Evolutionary conservation across 2,797 vertebrate species (phyloP).

Genomic region (Psittacula echo): DNA sequence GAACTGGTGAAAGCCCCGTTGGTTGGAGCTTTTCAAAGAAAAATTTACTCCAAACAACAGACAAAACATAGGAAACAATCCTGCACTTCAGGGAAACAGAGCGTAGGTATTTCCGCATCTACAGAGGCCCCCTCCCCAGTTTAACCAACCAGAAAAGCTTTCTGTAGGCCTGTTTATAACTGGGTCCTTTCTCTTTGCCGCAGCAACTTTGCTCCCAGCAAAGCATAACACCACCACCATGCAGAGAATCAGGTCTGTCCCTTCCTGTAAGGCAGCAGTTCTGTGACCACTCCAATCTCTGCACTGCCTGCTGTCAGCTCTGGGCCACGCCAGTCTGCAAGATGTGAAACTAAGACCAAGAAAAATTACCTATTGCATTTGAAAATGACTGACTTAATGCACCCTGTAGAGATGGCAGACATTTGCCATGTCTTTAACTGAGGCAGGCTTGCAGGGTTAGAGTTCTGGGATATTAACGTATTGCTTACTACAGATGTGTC

Average conservation of each 20-base stretch:
- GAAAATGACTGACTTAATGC: not conserved
- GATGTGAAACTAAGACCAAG: not conserved
- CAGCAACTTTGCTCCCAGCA: not conserved
- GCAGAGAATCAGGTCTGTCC: not conserved
- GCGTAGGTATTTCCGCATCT: not conserved
- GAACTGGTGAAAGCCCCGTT: not conserved
- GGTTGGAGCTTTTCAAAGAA: not conserved
- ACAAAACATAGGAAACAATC: not conserved
- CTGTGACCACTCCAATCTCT: accelerated
- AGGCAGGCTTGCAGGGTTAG: not conserved
- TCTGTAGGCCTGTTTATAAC: not conserved
- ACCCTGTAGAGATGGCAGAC: not conserved
- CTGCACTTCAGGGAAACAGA: not conserved
- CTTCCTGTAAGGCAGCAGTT: accelerated
- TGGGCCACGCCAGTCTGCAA: not conserved
- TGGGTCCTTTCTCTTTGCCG: not conserved
- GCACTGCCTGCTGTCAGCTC: accelerated
- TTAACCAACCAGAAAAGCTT: not conserved
- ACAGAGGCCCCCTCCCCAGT: not conserved
- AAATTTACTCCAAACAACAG: not conserved
- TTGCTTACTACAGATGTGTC: not conserved
- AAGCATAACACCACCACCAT: accelerated
- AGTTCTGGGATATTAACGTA: not conserved
- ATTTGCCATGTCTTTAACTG: not conserved
- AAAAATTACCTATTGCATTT: not conserved